Evolutionary conservation across 2,113 vertebrate genomes (phyloP), one percentile per base, ranked within the genome.

Genomic region (Dinomys branickii): DNA sequence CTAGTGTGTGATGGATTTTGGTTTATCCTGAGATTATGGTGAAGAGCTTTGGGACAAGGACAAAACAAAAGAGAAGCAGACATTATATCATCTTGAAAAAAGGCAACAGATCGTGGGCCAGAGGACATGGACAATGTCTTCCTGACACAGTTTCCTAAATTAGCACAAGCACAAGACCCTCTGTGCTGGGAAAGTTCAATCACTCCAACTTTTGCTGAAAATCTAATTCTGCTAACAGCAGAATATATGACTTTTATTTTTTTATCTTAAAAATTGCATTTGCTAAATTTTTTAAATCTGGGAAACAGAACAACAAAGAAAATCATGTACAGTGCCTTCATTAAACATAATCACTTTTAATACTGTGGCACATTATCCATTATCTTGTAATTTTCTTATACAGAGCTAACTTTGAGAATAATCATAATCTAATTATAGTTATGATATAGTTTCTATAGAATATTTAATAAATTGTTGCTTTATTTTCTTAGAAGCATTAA

Each of bases 61-160:
- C 87, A 87, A 95, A 96, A 95, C 78, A 94, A 96, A 87, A 77
- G 90, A 94, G 93, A 93, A 96, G 87, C 67, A 98, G 97, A 98
- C 96, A 85, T 96, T 89, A 96, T 94, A 95, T 96, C 97, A 97
- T 97, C 88, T 77, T 71, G 56, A 88, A 95, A 96, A 92, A 90
- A 95, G 67, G 67, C 90, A 67, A 77, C 13, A 71, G 90, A 69
- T 87, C 84, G 33, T 9, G 54, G 63, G 94, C 87, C 83, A 81
- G 73, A 89, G 50, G 69, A 75, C 41, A 52, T 13, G 61, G 90
- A 93, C 50, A 71, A 50, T 85, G 85, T 96, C 93, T 96, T 88
- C 80, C 85, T 84, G 83, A 81, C 1, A 59, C 1, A 54, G 56
- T 83, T 97, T 83, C 69, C 75, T 69, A 96, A 92, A 84, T 89